Conservation (phyloP, 2,797 vertebrate genomes). For the Siniperca obscura region DNA sequence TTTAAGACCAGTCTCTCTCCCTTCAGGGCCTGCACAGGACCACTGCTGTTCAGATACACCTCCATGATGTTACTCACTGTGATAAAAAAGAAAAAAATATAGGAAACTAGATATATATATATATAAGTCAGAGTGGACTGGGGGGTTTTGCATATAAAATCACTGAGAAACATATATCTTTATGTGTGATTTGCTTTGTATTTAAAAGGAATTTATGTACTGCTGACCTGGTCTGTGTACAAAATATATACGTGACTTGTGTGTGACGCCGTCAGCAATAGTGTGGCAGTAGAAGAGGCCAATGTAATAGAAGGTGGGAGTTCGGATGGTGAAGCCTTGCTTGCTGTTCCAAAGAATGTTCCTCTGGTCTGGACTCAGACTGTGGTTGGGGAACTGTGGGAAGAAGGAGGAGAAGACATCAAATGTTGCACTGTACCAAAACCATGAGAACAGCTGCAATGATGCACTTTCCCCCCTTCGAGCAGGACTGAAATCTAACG, state of each 20-base stretch:
- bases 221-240: conserved; percentile 89
- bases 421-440: neutral
- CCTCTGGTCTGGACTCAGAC: conserved; percentile 85
- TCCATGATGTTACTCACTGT: conserved; percentile 90
- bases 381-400: conserved; percentile 54
- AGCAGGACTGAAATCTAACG: neutral
- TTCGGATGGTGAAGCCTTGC: conserved; percentile 91
- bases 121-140: neutral
- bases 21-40: conserved; percentile 84
- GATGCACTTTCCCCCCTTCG: neutral
- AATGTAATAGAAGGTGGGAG: conserved; percentile 87
- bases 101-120: neutral
- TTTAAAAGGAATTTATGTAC: neutral
- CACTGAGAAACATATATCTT: neutral
- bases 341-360: conserved; percentile 92
- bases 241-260: conserved; percentile 85
- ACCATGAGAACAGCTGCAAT: neutral
- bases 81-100: conserved; percentile 18
- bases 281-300: conserved; percentile 92
- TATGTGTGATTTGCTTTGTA: neutral
- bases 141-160: neutral
- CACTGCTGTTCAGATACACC: conserved; percentile 88
- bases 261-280: conserved; percentile 72
- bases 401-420: conserved; percentile 33
- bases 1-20: conserved; percentile 89